Evolutionary conservation across 2,113 vertebrate species (phyloP).

Genomic region (Cyprinodon variegatus): DNA sequence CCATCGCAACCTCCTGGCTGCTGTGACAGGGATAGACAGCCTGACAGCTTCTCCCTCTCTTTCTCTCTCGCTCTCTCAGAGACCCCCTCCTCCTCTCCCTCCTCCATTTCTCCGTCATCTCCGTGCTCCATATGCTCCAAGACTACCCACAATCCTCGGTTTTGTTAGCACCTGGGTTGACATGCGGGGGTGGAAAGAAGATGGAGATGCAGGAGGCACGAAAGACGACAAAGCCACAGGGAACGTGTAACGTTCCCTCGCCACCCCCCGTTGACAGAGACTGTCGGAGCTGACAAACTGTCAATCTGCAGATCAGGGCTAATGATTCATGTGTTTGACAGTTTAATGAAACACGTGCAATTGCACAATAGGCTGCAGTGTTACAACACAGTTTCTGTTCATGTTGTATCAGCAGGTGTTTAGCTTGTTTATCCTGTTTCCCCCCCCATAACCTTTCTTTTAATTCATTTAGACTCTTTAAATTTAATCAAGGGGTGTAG

Average conservation of each 20-base stretch:
- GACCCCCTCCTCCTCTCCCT: constrained; percentile 12
- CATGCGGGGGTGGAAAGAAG: constrained; percentile 71
- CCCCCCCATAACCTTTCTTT: background rate
- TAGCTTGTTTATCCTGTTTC: background rate
- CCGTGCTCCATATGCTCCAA: constrained; percentile 71
- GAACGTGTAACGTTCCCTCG: constrained; percentile 50
- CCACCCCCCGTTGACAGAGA: constrained; percentile 63
- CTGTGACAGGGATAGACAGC: constrained; percentile 75
- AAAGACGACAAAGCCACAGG: constrained; percentile 58
- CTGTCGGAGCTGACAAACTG: constrained; percentile 72
- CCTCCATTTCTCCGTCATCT: constrained; percentile 53
- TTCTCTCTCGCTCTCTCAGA: constrained; percentile 9
- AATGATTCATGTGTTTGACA: constrained; percentile 69
- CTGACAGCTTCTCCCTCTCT: constrained; percentile 66
- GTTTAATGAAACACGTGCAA: constrained; percentile 65
- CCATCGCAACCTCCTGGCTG: constrained; percentile 70
- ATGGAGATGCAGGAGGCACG: constrained; percentile 61
- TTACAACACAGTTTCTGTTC: constrained; percentile 34
- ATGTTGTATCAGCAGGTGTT: constrained; percentile 36
- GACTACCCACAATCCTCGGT: constrained; percentile 71
- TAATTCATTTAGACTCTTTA: background rate
- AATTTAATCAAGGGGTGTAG: background rate
- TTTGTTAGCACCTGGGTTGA: constrained; percentile 76
- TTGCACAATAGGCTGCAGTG: constrained; percentile 31
- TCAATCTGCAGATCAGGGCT: constrained; percentile 72